Evolutionary conservation across 2,797 vertebrate species (phyloP).

Genomic region (Bucorvus abyssinicus): DNA sequence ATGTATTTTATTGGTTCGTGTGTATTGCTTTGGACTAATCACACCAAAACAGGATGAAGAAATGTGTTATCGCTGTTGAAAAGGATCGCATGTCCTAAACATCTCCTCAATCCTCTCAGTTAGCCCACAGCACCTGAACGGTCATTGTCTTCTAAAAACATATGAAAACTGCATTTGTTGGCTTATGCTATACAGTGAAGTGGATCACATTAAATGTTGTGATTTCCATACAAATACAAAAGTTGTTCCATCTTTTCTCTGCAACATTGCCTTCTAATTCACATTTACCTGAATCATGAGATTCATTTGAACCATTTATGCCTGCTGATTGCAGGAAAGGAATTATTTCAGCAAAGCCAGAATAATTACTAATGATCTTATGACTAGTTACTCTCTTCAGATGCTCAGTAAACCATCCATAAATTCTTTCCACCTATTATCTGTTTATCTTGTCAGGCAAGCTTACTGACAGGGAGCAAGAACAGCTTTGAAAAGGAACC

Average conservation of each 20-base stretch:
- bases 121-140: background rate
- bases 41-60: background rate
- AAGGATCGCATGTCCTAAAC: background rate
- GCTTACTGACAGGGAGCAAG: background rate
- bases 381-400: constrained; percentile 49
- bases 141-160: background rate
- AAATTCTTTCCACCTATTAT: constrained; percentile 53
- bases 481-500: background rate
- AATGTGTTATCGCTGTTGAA: background rate
- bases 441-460: constrained; percentile 23
- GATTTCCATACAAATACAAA: background rate
- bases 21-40: background rate
- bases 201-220: background rate
- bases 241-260: background rate
- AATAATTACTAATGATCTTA: constrained; percentile 46
- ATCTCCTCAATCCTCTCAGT: background rate
- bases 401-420: constrained; percentile 1
- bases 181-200: background rate
- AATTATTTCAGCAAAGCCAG: constrained; percentile 44
- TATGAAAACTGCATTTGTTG: background rate
- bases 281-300: background rate
- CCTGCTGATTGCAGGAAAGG: constrained; percentile 10
- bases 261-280: constrained; percentile 8
- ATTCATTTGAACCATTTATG: background rate
- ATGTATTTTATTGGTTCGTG: background rate